phyloP scores from a whole-genome alignment of 2,113 vertebrate species.

The Mola mola region DNA sequence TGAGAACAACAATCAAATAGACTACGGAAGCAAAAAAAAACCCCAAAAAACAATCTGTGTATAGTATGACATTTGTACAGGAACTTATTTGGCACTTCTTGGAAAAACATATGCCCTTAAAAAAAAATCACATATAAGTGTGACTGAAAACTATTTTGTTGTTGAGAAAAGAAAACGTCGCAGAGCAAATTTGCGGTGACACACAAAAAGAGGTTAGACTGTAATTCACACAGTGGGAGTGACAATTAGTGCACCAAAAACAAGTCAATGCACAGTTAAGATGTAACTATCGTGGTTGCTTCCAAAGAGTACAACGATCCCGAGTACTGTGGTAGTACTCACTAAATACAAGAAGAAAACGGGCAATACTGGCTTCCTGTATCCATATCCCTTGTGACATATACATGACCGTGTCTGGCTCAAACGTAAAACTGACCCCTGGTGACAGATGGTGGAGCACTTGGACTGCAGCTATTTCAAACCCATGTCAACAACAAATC shows the following conservation, averaged over 20 bases:
- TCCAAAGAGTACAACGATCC: background rate
- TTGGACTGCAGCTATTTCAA: slow-evolving; percentile 67
- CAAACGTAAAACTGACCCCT: slow-evolving; percentile 35
- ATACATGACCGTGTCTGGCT: slow-evolving; percentile 28
- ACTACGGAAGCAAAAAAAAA: background rate
- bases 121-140: background rate
- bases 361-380: background rate
- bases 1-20: too few relatives aligned
- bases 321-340: background rate
- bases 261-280: too few relatives aligned
- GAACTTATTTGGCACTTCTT: too few relatives aligned
- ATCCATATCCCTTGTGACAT: slow-evolving; percentile 47
- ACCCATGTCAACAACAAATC: slow-evolving; percentile 67
- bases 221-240: too few relatives aligned
- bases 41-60: slow-evolving; percentile 1
- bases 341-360: slow-evolving; percentile 10
- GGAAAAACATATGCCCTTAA: background rate
- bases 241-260: too few relatives aligned
- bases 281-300: too few relatives aligned
- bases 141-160: too few relatives aligned
- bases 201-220: too few relatives aligned
- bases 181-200: too few relatives aligned
- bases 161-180: too few relatives aligned
- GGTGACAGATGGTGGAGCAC: slow-evolving; percentile 68
- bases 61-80: slow-evolving; percentile 7